Conservation (phyloP, 2,113 vertebrate species). For the Miniopterus natalensis region DNA sequence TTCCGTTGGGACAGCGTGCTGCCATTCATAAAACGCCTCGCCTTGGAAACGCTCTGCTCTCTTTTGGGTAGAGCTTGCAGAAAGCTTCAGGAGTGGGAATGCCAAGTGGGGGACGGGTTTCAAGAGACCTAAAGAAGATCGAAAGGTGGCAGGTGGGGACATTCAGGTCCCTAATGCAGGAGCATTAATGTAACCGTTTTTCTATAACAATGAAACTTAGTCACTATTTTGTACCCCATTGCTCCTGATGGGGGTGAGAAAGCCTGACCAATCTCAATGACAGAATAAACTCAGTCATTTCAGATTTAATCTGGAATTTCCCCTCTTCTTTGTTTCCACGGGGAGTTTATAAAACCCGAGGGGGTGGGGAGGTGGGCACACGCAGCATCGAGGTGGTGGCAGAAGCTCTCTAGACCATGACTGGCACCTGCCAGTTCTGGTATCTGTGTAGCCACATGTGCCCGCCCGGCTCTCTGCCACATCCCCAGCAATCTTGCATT, state of each 20-base stretch:
- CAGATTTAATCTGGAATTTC: not conserved
- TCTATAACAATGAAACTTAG: not conserved
- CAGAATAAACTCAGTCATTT: not conserved
- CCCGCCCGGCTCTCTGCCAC: not conserved
- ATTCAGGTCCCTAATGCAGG: not conserved
- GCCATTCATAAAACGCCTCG: not conserved
- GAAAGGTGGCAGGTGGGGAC: not conserved
- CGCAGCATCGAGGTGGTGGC: not conserved
- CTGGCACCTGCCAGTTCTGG: not conserved
- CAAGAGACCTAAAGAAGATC: not conserved
- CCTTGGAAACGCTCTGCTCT: not conserved
- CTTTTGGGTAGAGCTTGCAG: not conserved
- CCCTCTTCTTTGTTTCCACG: not conserved
- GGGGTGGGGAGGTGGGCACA: not conserved
- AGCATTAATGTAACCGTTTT: not conserved
- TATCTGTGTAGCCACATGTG: not conserved
- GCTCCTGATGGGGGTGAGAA: not conserved
- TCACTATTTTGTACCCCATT: not conserved
- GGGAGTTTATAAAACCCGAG: not conserved
- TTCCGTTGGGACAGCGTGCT: rapidly evolving
- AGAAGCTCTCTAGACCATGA: not conserved
- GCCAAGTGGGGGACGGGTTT: not conserved
- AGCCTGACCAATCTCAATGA: not conserved
- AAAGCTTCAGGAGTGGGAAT: not conserved
- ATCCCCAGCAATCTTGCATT: not conserved